Percentiles rank a stretch among this genome's conserved stretches.
Conservation (phyloP, 2,888 invertebrate species). For the Ectemnius cavifrons region DNA sequence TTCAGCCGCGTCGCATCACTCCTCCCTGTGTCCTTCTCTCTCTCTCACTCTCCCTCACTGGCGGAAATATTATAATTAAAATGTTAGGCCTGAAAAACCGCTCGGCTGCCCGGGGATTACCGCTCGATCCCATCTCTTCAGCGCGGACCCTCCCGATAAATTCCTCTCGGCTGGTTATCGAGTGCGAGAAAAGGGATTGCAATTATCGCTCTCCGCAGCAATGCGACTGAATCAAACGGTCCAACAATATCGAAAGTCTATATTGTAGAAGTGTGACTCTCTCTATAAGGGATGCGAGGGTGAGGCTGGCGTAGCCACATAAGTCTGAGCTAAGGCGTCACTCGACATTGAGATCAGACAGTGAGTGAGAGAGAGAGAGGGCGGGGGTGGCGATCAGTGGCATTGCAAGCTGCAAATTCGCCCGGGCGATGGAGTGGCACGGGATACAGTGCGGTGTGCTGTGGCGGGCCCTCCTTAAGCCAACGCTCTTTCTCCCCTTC, state of each 20-base stretch:
- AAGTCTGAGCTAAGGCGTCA: neutral
- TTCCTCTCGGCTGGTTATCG: constrained; percentile 1
- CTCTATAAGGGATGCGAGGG: neutral
- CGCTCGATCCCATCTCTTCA: neutral
- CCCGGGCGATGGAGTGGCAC: constrained; percentile 23
- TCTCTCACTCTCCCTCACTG: neutral
- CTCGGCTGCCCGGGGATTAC: neutral
- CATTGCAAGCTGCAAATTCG: constrained; percentile 24
- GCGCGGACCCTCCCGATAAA: neutral
- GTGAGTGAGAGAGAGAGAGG: constrained; percentile 1
- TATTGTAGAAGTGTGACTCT: neutral
- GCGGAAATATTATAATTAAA: constrained; percentile 51
- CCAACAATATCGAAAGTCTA: neutral
- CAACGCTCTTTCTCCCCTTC: constrained; percentile 25
- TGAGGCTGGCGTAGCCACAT: neutral
- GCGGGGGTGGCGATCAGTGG: constrained; percentile 16
- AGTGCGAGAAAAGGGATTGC: neutral
- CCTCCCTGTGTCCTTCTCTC: constrained; percentile 4
- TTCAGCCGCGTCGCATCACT: constrained; percentile 37
- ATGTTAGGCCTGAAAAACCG: constrained; percentile 31
- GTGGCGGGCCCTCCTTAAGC: constrained; percentile 57
- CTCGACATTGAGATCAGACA: neutral
- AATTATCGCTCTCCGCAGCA: neutral
- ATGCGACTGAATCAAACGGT: neutral
- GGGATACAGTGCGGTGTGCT: constrained; percentile 49